Evolutionary conservation across 2,797 vertebrate species (phyloP), one percentile per base, ranked within the genome.

Genomic region (Catostomus latipinnis): DNA sequence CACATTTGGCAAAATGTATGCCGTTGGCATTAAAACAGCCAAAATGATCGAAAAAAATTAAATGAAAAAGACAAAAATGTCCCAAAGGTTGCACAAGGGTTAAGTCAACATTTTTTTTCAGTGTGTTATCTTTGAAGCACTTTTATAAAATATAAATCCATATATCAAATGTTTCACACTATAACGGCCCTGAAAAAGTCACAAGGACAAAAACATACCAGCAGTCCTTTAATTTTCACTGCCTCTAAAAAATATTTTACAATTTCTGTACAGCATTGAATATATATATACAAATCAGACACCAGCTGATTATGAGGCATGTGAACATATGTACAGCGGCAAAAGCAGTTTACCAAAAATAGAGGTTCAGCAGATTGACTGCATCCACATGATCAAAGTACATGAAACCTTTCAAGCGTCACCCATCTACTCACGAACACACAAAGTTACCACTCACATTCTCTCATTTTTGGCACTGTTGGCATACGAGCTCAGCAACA

Each of bases 161-260:
- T 34, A 34, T 34, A 34, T 34, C 34, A 34, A 34, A 34, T 34
- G 34, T 34, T 34, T 34, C 34, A 34, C 34, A 34, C 34, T 16
- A 6, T 0, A 56, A 65, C 4, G 14, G 18, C 9, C 62, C 13
- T 5, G 45, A 65, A 52, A 16, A 77, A 80, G 71, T 60, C 63
- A 80, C 66, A 70, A 50, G 60, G 57, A 34, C 56, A 46, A 70
- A 4, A 71, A 43, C 48, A 50, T 71, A 22, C 53, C 85, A 75
- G 87, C 68, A 80, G 62, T 78, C 46, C 86, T 93, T 93, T 92
- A 90, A 87, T 88, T 84, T 61, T 18, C 61, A 89, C 90, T 45
- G 52, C 53, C 70, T 90, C 89, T 89, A 94, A 94, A 94, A 93
- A 93, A 94, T 85, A 70, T 87, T 91, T 86, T 78, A 89, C 86